Conservation (phyloP, 2,888 invertebrate species). For the Orgyia antiqua region DNA sequence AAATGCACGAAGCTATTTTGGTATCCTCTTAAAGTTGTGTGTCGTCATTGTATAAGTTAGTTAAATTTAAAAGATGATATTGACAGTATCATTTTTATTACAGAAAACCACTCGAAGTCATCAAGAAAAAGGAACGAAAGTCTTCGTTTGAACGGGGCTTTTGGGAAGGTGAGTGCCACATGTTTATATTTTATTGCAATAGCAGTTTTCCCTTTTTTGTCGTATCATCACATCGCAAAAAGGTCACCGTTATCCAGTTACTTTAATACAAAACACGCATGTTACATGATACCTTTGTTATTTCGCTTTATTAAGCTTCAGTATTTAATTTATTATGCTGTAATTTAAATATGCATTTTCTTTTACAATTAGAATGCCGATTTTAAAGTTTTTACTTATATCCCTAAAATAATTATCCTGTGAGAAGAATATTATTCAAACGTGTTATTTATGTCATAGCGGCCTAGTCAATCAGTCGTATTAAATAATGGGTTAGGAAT, state of each 20-base stretch:
- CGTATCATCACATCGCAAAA: neutral
- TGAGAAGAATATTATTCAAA: too few species aligned
- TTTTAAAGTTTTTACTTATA: too few species aligned
- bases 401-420: too few species aligned
- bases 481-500: too few species aligned
- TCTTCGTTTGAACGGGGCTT: slow-evolving; percentile 54
- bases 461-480: too few species aligned
- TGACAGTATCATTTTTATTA: slow-evolving; percentile 37
- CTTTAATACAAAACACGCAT: neutral
- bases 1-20: too few species aligned
- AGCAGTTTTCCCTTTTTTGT: too few species aligned
- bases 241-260: neutral
- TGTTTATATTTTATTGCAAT: too few species aligned
- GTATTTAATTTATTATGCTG: too few species aligned
- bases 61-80: neutral
- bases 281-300: neutral
- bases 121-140: slow-evolving; percentile 56
- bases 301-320: neutral
- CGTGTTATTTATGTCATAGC: too few species aligned
- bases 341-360: too few species aligned
- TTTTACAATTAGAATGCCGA: too few species aligned
- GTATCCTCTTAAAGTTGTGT: neutral
- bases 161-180: slow-evolving; percentile 62
- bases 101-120: slow-evolving; percentile 53
- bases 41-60: neutral